Evolutionary conservation across 2,888 invertebrate genomes (phyloP), one percentile per base, ranked within the genome.

Genomic region (Thalpophila matura): DNA sequence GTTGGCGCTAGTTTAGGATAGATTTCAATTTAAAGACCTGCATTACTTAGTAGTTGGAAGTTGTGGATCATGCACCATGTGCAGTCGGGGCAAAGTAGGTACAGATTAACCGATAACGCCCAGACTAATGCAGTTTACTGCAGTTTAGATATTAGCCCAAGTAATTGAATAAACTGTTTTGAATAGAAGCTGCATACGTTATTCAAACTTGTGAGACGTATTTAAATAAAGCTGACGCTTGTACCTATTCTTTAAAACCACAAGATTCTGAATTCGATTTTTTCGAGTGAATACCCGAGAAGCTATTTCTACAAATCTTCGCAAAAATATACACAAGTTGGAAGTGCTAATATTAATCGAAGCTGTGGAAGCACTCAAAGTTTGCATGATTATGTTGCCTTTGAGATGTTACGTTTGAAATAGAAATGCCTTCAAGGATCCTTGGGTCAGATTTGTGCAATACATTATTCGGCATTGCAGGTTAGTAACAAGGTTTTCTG

Each of bases 1-100:
- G 74, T 75, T 73, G 49, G 59, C 62, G 42, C 65, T 79, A 77
- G 71, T 79, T 72, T 53, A 40, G 49, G 66, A 64, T 79, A 69
- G 77, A 82, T 86, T 86, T 80, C 74, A 75, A 82, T 85, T 86
- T 82, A 79, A 86, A 82, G 79, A 82, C 75, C 73, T 78, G 70
- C 63, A 79, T 73, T 77, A 78, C 73, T 76, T 73, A 69, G 75
- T 61, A 73, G 70, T 75, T 70, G 42, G 53, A 74, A 80, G 74
- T 80, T 70, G 70, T 66, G 70, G 69, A 68, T 74, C 60, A 61
- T 80, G 80, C 81, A 75, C 67, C 84, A 65, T 74, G 62, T 65
- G 72, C 65, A 59, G 57, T 33, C 26, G 40, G 40, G 29, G 54
- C 51, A 76, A 80, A 83, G 71, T n/a, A n/a, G n/a, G n/a, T 81